Evolutionary conservation across 2,797 vertebrate species (phyloP).

Genomic region (Botia kubotai): DNA sequence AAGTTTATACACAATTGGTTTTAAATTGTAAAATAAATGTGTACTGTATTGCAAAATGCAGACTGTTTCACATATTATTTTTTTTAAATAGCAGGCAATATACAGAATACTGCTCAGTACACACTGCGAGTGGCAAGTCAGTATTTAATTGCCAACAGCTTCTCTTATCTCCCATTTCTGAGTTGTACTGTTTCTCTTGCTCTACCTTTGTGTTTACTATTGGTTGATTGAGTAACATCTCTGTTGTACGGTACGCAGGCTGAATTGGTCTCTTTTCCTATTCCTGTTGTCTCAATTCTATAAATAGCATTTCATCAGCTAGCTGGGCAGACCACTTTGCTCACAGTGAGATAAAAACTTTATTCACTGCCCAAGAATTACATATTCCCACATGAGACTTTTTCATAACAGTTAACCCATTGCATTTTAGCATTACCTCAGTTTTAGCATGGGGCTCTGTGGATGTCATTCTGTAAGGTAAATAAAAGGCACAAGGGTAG

Average conservation of each 20-base stretch:
- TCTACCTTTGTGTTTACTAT: constrained; percentile 68
- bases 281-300: constrained; percentile 81
- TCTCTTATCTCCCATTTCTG: neutral
- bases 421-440: neutral
- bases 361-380: constrained; percentile 65
- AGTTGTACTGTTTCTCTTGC: constrained; percentile 23
- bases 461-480: neutral
- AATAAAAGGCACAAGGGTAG: neutral
- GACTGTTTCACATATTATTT: too few species aligned
- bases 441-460: neutral
- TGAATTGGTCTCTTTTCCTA: constrained; percentile 81
- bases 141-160: too few species aligned
- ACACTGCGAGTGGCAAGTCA: too few species aligned
- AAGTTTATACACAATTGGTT: too few species aligned
- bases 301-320: constrained; percentile 79
- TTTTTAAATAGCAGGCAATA: too few species aligned
- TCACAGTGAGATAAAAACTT: constrained; percentile 76
- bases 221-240: constrained; percentile 77
- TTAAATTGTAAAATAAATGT: too few species aligned
- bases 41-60: too few species aligned
- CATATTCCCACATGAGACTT: constrained; percentile 10
- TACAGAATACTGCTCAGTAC: too few species aligned
- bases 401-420: constrained; percentile 1
- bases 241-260: constrained; percentile 79
- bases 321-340: constrained; percentile 73